Conservation (phyloP, 92 coral and sea anemone species). For the Porites lobata region DNA sequence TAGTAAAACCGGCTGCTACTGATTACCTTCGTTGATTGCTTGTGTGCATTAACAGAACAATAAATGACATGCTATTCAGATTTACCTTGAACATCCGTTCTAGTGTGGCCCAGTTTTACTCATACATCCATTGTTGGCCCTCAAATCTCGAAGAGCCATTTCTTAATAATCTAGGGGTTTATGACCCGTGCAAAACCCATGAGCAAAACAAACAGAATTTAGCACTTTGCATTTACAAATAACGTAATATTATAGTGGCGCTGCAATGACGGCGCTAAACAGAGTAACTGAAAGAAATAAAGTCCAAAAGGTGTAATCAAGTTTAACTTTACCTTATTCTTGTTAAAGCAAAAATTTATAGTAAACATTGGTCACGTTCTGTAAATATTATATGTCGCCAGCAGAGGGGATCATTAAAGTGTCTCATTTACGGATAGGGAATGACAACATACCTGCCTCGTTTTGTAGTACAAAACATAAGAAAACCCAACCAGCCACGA, state of each 20-base stretch:
- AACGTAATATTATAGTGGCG: background rate
- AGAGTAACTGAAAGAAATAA: background rate
- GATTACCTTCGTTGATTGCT: no score
- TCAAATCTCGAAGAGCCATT: background rate
- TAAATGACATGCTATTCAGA: no score
- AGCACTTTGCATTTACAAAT: background rate
- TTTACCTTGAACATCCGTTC: no score
- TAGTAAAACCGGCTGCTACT: no score
- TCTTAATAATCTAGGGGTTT: background rate
- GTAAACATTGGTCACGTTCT: background rate
- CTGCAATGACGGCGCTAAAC: background rate
- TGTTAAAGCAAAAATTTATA: background rate
- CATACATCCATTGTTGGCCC: background rate
- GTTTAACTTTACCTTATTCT: background rate
- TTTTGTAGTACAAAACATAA: background rate
- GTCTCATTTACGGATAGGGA: background rate
- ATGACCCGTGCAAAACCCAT: background rate
- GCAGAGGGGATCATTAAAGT: background rate
- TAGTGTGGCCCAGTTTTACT: no score
- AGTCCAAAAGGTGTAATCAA: background rate
- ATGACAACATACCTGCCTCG: slow-evolving; percentile 35
- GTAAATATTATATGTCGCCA: background rate
- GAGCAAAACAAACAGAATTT: background rate
- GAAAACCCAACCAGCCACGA: slow-evolving; percentile 18
- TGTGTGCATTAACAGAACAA: no score